Base-by-base conservation (phyloP, 2,797 vertebrate genomes). In the Tokudaia tokunoshimensis region DNA sequence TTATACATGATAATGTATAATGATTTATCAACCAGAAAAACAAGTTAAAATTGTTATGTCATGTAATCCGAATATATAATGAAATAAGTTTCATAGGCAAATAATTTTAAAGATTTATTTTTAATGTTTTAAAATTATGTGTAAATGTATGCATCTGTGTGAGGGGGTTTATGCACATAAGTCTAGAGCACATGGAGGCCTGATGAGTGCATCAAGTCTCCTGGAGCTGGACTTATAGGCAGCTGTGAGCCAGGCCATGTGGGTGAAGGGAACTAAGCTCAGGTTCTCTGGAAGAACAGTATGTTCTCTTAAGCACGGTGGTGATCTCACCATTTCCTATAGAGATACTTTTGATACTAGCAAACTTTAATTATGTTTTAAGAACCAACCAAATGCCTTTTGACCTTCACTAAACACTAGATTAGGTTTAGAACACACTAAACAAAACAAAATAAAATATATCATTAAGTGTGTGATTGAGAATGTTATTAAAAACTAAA, bases 291-390 rank as follows among this genome's bases (percentile, higher is more conserved):
- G 63, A 85, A 67, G 63, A 67, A 6, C 29, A 34, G 19, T 7
- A 20, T 65, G 41, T 22, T 6, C 19, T 67, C 29, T 65, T 22
- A 19, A 22, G 20, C 61, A 47, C 57, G 67, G 44, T 13, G 67
- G 44, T 13, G 19, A 24, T 67, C 31, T 22, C 63, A 24, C 63
- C 1, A 24, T 44, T 50, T 50, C 31, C 41, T 34, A 50, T 50
- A 37, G 63, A 94, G 88, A 29, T 4, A 22, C 14, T 79, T 79
- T 89, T 94, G 50, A 24, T 57, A 81, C 59, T 37, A 89, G 12
- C 70, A 74, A 85, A 80, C 82, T 95, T 75, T 65, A 78, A 67
- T 87, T 63, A 9, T 82, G 24, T 81, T 89, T 81, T 11, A 75
- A 85, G 47, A 85, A 89, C 50, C 52, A 80, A 67, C 3, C 11